Base-by-base conservation (phyloP, 1,140 invertebrate species). In the Musca vetustissima region DNA sequence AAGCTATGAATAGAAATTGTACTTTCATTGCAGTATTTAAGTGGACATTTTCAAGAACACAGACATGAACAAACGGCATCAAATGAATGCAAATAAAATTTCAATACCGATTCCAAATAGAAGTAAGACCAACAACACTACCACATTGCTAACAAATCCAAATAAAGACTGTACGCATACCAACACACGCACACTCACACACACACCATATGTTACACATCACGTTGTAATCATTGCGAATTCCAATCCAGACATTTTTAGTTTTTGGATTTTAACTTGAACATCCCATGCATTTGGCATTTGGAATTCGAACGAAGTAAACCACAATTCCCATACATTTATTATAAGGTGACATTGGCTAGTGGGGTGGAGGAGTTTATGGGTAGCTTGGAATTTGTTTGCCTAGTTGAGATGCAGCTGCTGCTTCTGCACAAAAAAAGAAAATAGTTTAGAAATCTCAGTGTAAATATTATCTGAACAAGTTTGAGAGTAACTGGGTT, bases 171-270 rank as follows among this genome's bases (percentile, higher is more conserved):
- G 28, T 59, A 17, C n/a, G n/a, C n/a, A n/a, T n/a, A n/a, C n/a
- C n/a, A n/a, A n/a, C n/a, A n/a, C n/a, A n/a, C n/a, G n/a, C n/a
- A n/a, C n/a, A n/a, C n/a, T n/a, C n/a, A n/a, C n/a, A n/a, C n/a
- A 43, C 57, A 19, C 21, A 19, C 28, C 57, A 61, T 28, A 61
- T 61, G 57, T 43, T 61, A 61, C 57, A 61, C n/a, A 61, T 43
- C 28, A 61, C 57, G 57, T 43, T 36, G 57, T 61, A 61, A 43
- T 61, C 57, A 61, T 61, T 61, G 21, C 57, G 28, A 61, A 61
- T 61, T 61, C 57, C 57, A 36, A 61, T 32, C 22, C 17, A 17
- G 28, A 43, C 28, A 19, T 61, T 36, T n/a, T 52, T 19, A 21
- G 17, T 52, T 52, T 52, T 17, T 52, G 17, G 17, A 52, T 52